Conservation (phyloP, 2,113 vertebrate genomes). For the Pan troglodytes region DNA sequence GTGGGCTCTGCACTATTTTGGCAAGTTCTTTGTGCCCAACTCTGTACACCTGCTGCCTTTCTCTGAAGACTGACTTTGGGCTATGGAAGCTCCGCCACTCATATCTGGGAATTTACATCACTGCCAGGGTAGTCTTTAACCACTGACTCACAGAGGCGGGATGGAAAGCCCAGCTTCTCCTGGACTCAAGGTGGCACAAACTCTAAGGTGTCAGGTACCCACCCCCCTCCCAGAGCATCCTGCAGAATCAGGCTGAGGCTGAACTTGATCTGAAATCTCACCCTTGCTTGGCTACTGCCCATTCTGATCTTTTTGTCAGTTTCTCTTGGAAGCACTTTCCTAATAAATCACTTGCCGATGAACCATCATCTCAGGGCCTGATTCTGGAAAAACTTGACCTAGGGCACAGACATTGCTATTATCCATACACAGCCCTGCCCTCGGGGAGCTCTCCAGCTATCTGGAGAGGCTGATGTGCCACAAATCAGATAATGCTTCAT, state of each 20-base stretch:
- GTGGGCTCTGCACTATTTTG: fast-evolving
- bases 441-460: neutral
- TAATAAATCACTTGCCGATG: neutral
- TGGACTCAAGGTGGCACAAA: neutral
- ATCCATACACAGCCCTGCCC: neutral
- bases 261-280: neutral
- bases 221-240: neutral
- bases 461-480: neutral
- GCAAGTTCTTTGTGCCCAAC: neutral
- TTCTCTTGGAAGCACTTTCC: neutral
- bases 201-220: neutral
- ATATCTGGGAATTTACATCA: neutral
- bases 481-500: neutral
- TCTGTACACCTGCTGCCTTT: neutral
- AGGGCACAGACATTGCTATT: neutral
- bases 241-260: neutral
- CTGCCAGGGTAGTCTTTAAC: neutral
- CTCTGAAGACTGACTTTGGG: neutral
- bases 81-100: fast-evolving
- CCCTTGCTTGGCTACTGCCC: neutral
- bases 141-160: fast-evolving
- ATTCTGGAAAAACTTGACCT: neutral
- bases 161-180: neutral
- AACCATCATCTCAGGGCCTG: neutral
- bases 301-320: neutral